Conservation (phyloP, 2,797 vertebrate genomes). For the Antrozous pallidus region DNA sequence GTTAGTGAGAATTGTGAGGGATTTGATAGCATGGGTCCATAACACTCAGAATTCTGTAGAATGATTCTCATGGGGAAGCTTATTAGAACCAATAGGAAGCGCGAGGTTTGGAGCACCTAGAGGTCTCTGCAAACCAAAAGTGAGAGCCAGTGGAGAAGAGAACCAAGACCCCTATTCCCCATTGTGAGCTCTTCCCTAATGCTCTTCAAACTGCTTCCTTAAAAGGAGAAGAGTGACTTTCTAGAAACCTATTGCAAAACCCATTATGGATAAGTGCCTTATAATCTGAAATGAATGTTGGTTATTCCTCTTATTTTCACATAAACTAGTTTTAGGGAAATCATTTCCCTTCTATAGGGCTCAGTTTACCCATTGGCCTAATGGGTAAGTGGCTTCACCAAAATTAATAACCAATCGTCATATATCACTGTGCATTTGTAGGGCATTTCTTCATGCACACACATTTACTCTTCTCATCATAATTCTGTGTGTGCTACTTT, state of each 20-base stretch:
- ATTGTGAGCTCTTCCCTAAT: neutral
- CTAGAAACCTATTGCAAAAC: neutral
- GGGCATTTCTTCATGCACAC: neutral
- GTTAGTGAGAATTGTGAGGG: neutral
- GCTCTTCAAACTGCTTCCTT: neutral
- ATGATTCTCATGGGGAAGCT: neutral
- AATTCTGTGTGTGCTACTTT: neutral
- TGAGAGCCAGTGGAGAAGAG: neutral
- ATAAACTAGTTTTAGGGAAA: neutral
- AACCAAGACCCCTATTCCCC: accelerated
- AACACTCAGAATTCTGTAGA: neutral
- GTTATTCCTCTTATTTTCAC: neutral
- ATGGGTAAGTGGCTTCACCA: neutral
- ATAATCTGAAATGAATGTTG: neutral
- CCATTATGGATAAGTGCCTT: neutral
- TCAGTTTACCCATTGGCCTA: neutral
- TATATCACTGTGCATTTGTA: neutral
- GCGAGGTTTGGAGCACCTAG: neutral
- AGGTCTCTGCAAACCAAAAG: neutral
- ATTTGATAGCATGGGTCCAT: neutral
- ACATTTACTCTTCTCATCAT: neutral
- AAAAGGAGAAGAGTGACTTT: neutral
- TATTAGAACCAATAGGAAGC: neutral
- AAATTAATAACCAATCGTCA: neutral
- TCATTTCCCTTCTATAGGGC: neutral